Conservation (phyloP, 2,888 invertebrate species). For the Lissonota sp. region DNA sequence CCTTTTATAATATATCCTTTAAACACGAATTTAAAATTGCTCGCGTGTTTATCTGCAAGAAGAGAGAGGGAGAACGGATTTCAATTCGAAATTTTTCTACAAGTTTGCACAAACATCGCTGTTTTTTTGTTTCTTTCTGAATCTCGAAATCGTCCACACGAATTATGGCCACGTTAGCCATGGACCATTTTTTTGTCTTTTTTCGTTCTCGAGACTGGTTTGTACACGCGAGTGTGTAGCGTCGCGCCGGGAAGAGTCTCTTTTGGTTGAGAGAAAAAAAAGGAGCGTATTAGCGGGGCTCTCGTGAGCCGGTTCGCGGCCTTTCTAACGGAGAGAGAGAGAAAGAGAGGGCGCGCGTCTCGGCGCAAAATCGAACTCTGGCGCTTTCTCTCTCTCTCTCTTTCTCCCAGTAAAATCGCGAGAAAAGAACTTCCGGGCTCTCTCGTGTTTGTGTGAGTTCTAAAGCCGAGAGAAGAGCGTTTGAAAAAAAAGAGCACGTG, state of each 20-base stretch:
- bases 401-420: not conserved
- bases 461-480: not conserved
- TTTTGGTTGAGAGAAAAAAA: slow-evolving; percentile 24
- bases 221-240: slow-evolving; percentile 11
- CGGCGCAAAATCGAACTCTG: slow-evolving; percentile 43
- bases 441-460: not conserved
- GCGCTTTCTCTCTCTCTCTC: not conserved
- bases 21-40: not conserved
- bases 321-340: slow-evolving; percentile 59
- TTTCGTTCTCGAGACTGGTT: slow-evolving; percentile 50
- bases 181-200: slow-evolving; percentile 29
- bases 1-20: not conserved
- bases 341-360: not conserved
- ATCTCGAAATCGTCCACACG: slow-evolving; percentile 9
- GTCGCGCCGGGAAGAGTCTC: slow-evolving; percentile 25
- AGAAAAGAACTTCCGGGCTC: slow-evolving; percentile 1
- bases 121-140: not conserved
- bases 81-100: too few relatives aligned
- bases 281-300: slow-evolving; percentile 26
- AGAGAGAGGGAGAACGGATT: too few relatives aligned
- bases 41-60: not conserved
- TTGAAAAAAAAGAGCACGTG: slow-evolving; percentile 5
- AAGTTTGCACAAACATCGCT: too few relatives aligned
- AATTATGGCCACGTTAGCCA: slow-evolving; percentile 38
- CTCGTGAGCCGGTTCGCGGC: slow-evolving; percentile 51